Conservation (phyloP, 2,797 vertebrate genomes). For the Sternarchorhynchus goeldii region DNA sequence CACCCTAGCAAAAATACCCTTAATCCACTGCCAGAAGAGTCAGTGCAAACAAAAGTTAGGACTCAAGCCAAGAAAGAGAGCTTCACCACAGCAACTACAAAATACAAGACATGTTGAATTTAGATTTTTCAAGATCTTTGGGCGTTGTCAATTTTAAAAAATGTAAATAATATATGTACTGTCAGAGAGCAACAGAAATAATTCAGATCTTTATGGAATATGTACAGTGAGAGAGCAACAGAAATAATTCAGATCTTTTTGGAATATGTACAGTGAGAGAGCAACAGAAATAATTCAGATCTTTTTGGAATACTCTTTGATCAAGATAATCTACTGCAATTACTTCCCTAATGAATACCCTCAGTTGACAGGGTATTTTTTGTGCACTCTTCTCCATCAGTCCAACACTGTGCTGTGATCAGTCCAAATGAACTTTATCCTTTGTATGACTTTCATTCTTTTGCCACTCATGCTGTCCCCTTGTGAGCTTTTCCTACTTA, state of each 20-base stretch:
- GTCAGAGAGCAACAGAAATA: background rate
- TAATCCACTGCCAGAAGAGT: too few species aligned
- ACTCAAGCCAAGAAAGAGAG: too few species aligned
- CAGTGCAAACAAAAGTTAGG: too few species aligned
- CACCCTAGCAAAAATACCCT: too few species aligned
- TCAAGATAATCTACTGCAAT: too few species aligned
- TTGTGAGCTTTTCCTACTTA: background rate
- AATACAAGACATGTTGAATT: too few species aligned
- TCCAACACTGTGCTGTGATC: background rate
- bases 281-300: background rate
- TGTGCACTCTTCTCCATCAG: background rate
- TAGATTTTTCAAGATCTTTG: too few species aligned
- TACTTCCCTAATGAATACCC: background rate
- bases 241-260: background rate
- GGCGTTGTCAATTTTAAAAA: too few species aligned
- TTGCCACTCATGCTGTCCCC: background rate
- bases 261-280: background rate
- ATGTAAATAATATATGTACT: background rate
- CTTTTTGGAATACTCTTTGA: background rate
- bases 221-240: background rate
- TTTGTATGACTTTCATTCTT: conserved; percentile 3
- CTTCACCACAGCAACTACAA: too few species aligned
- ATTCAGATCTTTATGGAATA: background rate
- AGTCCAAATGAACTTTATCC: background rate
- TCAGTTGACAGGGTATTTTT: background rate